These are phyloP conservation scores for Argya squamiceps DNA, from an alignment of 2,797 vertebrate genomes.

Conservation along the genomic window DNA sequence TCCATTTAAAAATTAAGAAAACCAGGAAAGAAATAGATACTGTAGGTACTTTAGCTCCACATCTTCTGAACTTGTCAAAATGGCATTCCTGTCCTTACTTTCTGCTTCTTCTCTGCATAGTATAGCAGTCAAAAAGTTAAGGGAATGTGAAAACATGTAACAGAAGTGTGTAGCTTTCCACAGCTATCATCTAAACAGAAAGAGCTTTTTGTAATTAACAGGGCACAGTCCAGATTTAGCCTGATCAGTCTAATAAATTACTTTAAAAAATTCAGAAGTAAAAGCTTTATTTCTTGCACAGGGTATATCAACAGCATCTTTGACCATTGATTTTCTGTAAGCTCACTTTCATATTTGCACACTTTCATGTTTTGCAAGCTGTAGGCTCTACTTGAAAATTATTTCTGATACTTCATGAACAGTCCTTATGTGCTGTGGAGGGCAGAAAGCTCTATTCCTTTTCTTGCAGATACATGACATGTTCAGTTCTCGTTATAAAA, in stretches of 20 bases:
- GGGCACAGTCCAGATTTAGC: background rate
- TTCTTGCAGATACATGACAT: background rate
- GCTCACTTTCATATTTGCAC: background rate
- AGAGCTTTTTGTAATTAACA: background rate
- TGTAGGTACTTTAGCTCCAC: background rate
- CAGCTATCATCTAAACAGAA: background rate
- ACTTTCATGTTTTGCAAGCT: background rate
- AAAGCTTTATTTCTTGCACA: background rate
- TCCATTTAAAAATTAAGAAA: background rate
- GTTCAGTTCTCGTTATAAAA: background rate
- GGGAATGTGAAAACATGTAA: background rate
- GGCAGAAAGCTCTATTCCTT: background rate
- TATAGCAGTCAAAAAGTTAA: slow-evolving; percentile 10
- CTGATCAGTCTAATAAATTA: background rate
- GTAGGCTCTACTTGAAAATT: background rate
- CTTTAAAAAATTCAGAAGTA: background rate
- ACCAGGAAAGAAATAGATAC: background rate
- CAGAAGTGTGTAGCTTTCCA: background rate
- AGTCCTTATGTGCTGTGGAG: background rate
- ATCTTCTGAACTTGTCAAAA: background rate
- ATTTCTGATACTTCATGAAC: background rate
- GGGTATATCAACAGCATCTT: background rate
- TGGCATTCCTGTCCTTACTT: slow-evolving; percentile 11
- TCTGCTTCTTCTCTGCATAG: background rate
- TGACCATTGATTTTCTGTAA: background rate